Evolutionary conservation across 2,797 vertebrate species (phyloP).

Genomic region (Coilia nasus): DNA sequence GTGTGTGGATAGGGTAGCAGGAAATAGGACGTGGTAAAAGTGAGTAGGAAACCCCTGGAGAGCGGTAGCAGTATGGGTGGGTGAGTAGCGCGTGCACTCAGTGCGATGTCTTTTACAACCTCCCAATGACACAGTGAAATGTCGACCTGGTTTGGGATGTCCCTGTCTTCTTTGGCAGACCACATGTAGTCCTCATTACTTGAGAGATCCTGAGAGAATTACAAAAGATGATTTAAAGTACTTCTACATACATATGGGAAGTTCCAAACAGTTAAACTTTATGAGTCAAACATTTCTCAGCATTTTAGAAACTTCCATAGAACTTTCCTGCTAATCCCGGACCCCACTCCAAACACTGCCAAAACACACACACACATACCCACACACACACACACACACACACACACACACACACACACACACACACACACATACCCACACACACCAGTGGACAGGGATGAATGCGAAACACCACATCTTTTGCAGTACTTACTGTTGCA

Average conservation of each 20-base stretch:
- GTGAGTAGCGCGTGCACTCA: not conserved
- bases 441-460: no score
- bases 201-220: no score
- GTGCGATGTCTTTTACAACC: not conserved
- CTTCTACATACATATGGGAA: not conserved
- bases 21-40: slow-evolving; percentile 21
- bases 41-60: not conserved
- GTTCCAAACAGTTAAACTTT: slow-evolving; percentile 56
- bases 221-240: not conserved
- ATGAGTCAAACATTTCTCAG: slow-evolving; percentile 37
- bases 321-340: slow-evolving; percentile 30
- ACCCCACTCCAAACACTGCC: not conserved
- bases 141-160: no score
- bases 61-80: not conserved
- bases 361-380: no score
- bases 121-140: not conserved
- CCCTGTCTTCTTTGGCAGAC: no score
- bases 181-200: not conserved
- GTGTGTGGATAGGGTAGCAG: not conserved
- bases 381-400: no score
- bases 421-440: not conserved
- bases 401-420: no score
- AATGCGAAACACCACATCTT: not conserved
- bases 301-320: not conserved
- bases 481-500: not conserved